Percentiles rank a stretch among this genome's conserved stretches.
These are phyloP conservation scores for Sinocyclocheilus grahami DNA, from an alignment of 2,113 vertebrate species.

Conservation along the genomic window DNA sequence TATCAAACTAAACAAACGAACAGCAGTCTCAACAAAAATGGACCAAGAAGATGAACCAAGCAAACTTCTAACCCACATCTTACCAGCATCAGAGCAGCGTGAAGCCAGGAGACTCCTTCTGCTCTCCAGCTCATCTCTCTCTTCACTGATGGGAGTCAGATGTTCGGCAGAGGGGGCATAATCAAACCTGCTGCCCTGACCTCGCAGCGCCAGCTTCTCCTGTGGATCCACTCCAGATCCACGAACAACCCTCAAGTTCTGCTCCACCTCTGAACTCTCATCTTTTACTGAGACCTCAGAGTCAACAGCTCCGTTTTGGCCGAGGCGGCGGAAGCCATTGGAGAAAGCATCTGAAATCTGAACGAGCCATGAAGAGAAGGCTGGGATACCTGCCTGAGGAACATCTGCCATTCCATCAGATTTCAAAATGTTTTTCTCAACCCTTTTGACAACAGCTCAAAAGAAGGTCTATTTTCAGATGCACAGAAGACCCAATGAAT, in stretches of 20 bases:
- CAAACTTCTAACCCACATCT: constrained; percentile 7
- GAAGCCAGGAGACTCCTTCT: constrained; percentile 29
- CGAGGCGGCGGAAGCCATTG: constrained; percentile 67
- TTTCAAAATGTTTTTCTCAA: not conserved
- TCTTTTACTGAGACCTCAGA: not conserved
- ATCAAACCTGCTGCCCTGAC: constrained; percentile 27
- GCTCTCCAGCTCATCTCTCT: constrained; percentile 68
- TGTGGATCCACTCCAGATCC: constrained; percentile 16
- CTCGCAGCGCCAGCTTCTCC: constrained; percentile 52
- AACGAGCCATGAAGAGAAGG: constrained; percentile 80
- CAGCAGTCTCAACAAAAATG: not conserved
- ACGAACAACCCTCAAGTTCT: not conserved
- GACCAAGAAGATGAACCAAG: not conserved
- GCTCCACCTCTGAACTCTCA: not conserved
- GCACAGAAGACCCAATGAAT: not conserved
- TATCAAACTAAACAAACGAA: not conserved
- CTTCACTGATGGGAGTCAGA: constrained; percentile 77
- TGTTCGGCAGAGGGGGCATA: constrained; percentile 24
- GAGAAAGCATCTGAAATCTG: constrained; percentile 79
- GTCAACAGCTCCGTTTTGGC: constrained; percentile 45
- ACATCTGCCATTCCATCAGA: constrained; percentile 37
- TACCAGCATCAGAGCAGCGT: constrained; percentile 59
- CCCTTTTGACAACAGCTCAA: not conserved
- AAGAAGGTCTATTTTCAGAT: not conserved
- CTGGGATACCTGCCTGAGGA: constrained; percentile 61